Conservation (phyloP, 2,797 vertebrate species). For the Chaunax sp. region DNA sequence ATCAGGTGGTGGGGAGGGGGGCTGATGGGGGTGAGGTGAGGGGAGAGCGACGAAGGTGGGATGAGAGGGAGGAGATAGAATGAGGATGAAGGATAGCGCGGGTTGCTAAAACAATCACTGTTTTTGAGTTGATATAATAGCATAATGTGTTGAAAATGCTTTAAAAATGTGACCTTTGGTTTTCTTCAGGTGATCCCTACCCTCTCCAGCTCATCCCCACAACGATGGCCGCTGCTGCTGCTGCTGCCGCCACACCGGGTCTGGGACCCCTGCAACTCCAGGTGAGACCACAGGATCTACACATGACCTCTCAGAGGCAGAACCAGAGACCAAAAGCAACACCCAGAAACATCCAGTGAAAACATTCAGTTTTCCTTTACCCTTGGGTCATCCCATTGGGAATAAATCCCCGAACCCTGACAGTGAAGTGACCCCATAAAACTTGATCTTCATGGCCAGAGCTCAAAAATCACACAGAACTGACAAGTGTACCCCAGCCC, state of each 20-base stretch:
- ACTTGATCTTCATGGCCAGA: constrained; percentile 50
- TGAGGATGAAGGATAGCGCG: constrained; percentile 4
- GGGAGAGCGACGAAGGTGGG: constrained; percentile 30
- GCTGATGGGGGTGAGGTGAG: background rate
- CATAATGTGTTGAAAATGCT: background rate
- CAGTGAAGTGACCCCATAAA: constrained; percentile 40
- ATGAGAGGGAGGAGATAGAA: constrained; percentile 27
- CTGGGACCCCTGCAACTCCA: constrained; percentile 96
- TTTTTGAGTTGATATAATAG: background rate
- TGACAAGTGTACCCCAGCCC: constrained; percentile 43
- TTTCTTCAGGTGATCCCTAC: constrained; percentile 95
- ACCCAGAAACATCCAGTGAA: background rate
- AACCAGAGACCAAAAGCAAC: background rate
- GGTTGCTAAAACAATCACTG: background rate
- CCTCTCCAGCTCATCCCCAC: constrained; percentile 99
- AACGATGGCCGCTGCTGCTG: constrained; percentile 96
- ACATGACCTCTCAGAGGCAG: background rate
- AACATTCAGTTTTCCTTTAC: constrained; percentile 25
- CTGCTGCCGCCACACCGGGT: constrained; percentile 88
- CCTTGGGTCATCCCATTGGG: constrained; percentile 23
- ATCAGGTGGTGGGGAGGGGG: constrained; percentile 53
- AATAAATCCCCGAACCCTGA: constrained; percentile 30
- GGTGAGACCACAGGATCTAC: constrained; percentile 80
- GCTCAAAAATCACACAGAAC: constrained; percentile 36
- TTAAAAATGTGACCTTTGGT: constrained; percentile 55